These are phyloP conservation scores for Atopsyche davidsoni DNA, from an alignment of 1,140 invertebrate species.

Conservation along the genomic window DNA sequence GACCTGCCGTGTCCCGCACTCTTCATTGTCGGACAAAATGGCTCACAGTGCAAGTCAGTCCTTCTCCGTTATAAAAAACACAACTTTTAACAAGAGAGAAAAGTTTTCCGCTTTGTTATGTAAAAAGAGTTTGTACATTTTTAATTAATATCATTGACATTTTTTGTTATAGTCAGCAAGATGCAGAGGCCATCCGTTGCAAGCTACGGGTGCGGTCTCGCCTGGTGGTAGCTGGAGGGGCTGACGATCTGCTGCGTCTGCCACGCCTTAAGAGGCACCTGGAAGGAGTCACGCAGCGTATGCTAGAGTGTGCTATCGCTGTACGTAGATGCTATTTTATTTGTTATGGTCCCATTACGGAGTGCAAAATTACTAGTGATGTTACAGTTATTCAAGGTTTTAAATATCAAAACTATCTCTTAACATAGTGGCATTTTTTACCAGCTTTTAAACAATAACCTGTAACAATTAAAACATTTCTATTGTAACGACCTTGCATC, in stretches of 20 bases:
- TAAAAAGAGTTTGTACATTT: not conserved
- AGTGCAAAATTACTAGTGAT: too few relatives aligned
- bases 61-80: too few relatives aligned
- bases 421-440: too few relatives aligned
- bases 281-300: slow-evolving; percentile 27
- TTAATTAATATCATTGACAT: too few relatives aligned
- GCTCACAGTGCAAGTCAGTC: slow-evolving; percentile 25
- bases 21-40: slow-evolving; percentile 29
- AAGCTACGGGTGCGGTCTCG: slow-evolving; percentile 24
- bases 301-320: slow-evolving; percentile 28
- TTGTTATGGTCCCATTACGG: slow-evolving; percentile 6
- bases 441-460: too few relatives aligned
- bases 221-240: slow-evolving; percentile 27
- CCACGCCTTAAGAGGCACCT: slow-evolving; percentile 23
- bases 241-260: slow-evolving; percentile 24
- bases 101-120: not conserved
- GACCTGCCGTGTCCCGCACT: slow-evolving; percentile 24
- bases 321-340: slow-evolving; percentile 12
- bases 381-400: too few relatives aligned
- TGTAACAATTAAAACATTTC: too few relatives aligned
- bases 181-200: slow-evolving; percentile 24
- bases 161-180: slow-evolving; percentile 24
- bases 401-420: too few relatives aligned
- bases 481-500: too few relatives aligned
- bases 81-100: not conserved